Percentiles rank a stretch among this genome's conserved stretches.
These are phyloP conservation scores for Serrognathus titanus DNA, from an alignment of 2,888 invertebrate genomes.

Conservation along the genomic window DNA sequence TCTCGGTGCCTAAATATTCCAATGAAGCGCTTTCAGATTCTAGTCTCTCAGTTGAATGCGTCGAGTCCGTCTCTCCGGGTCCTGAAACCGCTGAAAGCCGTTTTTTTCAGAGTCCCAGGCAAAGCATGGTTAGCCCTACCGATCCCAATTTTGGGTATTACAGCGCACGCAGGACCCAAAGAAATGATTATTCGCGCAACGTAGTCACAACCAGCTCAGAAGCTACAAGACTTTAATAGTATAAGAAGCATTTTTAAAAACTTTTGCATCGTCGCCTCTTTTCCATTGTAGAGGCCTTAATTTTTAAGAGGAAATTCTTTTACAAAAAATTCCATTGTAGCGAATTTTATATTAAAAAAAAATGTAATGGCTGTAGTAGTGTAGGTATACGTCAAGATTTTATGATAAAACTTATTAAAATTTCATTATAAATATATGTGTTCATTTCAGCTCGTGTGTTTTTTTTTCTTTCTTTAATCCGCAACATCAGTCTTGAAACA, in stretches of 20 bases:
- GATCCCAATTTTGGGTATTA: conserved; percentile 49
- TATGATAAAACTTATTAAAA: no score
- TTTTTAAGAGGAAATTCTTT: background rate
- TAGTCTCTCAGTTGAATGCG: conserved; percentile 69
- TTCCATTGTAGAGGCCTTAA: conserved; percentile 6
- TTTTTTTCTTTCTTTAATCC: no score
- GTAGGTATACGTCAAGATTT: background rate
- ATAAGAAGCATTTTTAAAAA: background rate
- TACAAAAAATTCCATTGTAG: background rate
- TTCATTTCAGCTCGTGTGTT: no score
- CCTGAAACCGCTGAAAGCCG: conserved; percentile 37
- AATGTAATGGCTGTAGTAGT: conserved; percentile 1
- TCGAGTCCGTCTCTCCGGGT: conserved; percentile 45
- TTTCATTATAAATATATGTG: no score
- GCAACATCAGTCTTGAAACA: no score
- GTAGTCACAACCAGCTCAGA: conserved; percentile 62
- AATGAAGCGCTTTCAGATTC: conserved; percentile 63
- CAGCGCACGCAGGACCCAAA: conserved; percentile 48
- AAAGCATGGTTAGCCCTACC: conserved; percentile 45
- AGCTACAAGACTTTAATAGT: conserved; percentile 58
- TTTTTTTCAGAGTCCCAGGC: conserved; percentile 45
- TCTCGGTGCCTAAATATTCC: conserved; percentile 65
- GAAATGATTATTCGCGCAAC: conserved; percentile 49
- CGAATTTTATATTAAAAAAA: background rate
- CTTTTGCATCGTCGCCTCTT: conserved; percentile 3